Conservation (phyloP, 53 echinoderm and acorn worm species). For the Hippasteria phrygiana region DNA sequence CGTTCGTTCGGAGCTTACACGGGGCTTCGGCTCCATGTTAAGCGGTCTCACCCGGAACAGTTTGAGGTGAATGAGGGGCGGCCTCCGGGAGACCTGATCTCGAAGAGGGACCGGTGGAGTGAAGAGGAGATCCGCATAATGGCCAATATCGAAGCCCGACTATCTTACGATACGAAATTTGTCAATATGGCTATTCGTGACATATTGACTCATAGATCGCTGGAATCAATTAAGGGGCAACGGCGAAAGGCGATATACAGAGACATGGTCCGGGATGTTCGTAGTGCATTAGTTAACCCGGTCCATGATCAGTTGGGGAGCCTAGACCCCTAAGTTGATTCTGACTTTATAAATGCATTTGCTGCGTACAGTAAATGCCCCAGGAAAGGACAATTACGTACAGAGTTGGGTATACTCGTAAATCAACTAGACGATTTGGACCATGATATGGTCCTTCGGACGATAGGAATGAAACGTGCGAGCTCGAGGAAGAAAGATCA, state of each 20-base stretch:
- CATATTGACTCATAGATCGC: background rate
- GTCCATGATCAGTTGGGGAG: no score
- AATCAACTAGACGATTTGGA: no score
- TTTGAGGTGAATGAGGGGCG: background rate
- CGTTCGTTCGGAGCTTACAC: background rate
- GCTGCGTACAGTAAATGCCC: no score
- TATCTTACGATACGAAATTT: background rate
- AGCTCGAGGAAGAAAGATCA: no score
- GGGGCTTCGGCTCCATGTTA: background rate
- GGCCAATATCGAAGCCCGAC: slow-evolving; percentile 13
- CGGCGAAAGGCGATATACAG: background rate
- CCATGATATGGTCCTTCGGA: no score
- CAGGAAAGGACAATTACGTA: no score
- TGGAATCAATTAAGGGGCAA: slow-evolving; percentile 21
- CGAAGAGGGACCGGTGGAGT: slow-evolving; percentile 13
- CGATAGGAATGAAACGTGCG: no score
- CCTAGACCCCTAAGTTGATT: no score
- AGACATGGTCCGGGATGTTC: background rate
- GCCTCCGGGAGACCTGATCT: background rate
- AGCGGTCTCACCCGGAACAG: background rate
- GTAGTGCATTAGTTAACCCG: no score
- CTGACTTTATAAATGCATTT: no score
- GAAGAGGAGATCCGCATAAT: background rate
- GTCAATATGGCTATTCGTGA: slow-evolving; percentile 1
- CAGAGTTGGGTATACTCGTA: no score